Conservation (phyloP, 2,797 vertebrate species). For the Hylomyscus alleni region DNA sequence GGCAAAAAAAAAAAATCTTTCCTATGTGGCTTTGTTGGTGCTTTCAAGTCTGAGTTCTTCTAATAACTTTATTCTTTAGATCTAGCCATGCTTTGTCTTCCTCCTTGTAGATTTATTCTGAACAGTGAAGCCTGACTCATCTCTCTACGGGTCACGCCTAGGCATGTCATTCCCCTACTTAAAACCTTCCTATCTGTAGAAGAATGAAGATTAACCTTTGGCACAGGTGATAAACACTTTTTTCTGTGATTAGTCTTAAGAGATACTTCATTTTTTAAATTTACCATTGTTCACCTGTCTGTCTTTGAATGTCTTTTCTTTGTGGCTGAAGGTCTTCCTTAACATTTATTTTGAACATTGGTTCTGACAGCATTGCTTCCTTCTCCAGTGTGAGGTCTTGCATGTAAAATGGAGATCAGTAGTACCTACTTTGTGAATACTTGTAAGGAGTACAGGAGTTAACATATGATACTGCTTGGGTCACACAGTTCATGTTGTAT, state of each 20-base stretch:
- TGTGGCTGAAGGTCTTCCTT: not conserved
- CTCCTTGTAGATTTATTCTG: not conserved
- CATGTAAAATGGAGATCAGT: not conserved
- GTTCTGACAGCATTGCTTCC: not conserved
- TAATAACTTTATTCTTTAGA: not conserved
- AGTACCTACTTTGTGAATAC: not conserved
- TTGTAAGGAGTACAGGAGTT: not conserved
- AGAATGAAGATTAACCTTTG: not conserved
- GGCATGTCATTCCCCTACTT: not conserved
- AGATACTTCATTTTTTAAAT: not conserved
- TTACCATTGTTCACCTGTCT: not conserved
- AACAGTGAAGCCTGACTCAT: not conserved
- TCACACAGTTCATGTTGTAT: not conserved
- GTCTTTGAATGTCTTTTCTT: not conserved
- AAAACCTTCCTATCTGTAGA: not conserved
- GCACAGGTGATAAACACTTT: not conserved
- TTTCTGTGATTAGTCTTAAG: not conserved
- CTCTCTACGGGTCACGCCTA: not conserved
- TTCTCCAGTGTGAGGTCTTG: not conserved
- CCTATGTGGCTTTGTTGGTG: not conserved
- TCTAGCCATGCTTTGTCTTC: not conserved
- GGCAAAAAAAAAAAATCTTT: not conserved
- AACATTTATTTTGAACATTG: not conserved
- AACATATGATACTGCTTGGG: not conserved
- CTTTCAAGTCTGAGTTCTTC: constrained; percentile 20